Base-by-base conservation (phyloP, 2,888 invertebrate species). In the Cloeon dipterum region DNA sequence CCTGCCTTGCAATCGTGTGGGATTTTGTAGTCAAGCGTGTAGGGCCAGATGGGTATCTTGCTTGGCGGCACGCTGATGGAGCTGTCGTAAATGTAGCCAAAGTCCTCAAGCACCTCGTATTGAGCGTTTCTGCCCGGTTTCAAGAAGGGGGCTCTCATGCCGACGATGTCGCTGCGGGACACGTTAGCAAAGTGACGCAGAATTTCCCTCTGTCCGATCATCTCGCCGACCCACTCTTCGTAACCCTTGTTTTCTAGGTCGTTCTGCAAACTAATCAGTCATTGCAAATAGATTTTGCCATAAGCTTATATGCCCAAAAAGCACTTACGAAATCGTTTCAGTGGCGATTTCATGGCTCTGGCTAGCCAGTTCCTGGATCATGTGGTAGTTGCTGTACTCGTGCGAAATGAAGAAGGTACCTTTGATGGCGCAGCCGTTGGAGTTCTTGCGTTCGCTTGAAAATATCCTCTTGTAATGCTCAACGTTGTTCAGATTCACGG, bases 321-420 rank as follows among this genome's bases (percentile, higher is more conserved):
- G n/a, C n/a, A n/a, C 72, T 70, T 59, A 78, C 78, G 70, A 69
- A 44, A 71, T 66, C 3, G 71, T 75, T 51, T 75, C 74, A 1
- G 71, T 66, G 3, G 65, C 74, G 39, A 78, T 70, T 59, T 93
- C 93, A 51, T 91, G 86, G 26, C 89, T 88, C 44, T 79, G 75
- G 48, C 79, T 76, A 38, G 85, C 83, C 38, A 91, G 62, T 49
- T 79, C 68, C 56, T 93, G 88, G 16, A 88, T 79, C 71, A 83
- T 82, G 46, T 77, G 81, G 60, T 93, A 93, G 60, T 93, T 89
- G 52, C 88, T 88, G 64, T 62, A 77, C 45, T 70, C 68, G 54
- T 93, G 93, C 5, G 88, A 79, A 43, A 88, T 66, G 62, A 91
- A 93, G 65, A 91, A 93, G 4, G 93, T 93, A 41, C 86, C 89